A percentile compares a stretch with the other conserved stretches of the same genome.
These are phyloP conservation scores for Anas flavirostris DNA, from an alignment of 2,797 vertebrate genomes.

Conservation along the genomic window DNA sequence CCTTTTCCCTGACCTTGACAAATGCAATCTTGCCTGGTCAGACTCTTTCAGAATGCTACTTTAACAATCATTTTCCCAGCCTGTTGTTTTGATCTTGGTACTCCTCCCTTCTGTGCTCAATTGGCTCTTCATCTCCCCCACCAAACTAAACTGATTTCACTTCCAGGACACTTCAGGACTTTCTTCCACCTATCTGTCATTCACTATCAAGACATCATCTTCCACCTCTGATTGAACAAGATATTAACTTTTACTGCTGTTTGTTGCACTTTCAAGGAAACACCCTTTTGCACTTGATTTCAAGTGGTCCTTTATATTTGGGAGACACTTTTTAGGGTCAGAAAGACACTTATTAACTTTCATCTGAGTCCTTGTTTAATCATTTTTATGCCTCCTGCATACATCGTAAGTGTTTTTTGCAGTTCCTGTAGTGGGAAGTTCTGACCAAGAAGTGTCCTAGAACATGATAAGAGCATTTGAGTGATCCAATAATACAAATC, in stretches of 20 bases:
- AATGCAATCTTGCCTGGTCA: conserved; percentile 28
- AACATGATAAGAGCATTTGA: not conserved
- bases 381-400: accelerated
- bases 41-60: not conserved
- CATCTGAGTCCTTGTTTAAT: not conserved
- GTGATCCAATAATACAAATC: not conserved
- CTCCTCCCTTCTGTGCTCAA: not conserved
- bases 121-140: not conserved
- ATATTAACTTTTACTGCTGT: not conserved
- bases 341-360: not conserved
- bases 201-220: not conserved
- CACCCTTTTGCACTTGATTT: not conserved
- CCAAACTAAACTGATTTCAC: not conserved
- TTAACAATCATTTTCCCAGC: conserved; percentile 41
- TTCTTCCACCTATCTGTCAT: not conserved
- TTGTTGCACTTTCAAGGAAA: not conserved
- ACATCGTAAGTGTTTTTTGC: not conserved
- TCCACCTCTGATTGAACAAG: not conserved
- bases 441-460: not conserved
- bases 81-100: conserved; percentile 36
- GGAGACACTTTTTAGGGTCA: not conserved
- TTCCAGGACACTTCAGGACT: not conserved
- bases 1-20: conserved; percentile 50
- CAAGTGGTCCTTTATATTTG: not conserved
- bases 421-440: not conserved